A percentile compares a stretch with the other conserved stretches of the same genome.
These are phyloP conservation scores for Pentamera pediparva DNA, from an alignment of 53 echinoderm and acorn worm species.

Conservation along the genomic window DNA sequence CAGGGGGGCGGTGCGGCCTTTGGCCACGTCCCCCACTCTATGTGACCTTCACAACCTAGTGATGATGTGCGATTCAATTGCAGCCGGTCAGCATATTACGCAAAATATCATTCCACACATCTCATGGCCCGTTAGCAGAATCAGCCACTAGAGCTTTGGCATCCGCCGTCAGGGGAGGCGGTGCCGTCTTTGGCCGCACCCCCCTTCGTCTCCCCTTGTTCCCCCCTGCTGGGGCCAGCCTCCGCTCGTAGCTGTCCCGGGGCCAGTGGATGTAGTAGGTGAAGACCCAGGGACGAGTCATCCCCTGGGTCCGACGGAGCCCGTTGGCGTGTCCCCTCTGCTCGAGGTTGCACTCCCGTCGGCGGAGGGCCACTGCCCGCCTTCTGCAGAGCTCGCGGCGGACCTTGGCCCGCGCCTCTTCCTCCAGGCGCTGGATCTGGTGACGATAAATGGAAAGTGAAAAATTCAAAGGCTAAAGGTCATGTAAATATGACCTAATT, in stretches of 20 bases:
- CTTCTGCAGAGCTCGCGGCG: conserved; percentile 55
- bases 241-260: conserved; percentile 76
- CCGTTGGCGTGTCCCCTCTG: conserved; percentile 69
- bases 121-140: conserved; percentile 13
- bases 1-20: too few species aligned
- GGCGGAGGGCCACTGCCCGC: conserved; percentile 46
- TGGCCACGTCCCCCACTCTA: too few species aligned
- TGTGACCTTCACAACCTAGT: too few species aligned
- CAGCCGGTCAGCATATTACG: too few species aligned
- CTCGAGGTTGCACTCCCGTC: conserved; percentile 68
- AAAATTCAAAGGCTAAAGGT: too few species aligned
- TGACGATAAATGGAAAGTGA: too few species aligned
- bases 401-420: conserved; percentile 76
- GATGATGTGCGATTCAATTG: too few species aligned
- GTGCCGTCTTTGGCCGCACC: conserved; percentile 52
- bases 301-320: conserved; percentile 77
- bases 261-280: conserved; percentile 97
- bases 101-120: too few species aligned
- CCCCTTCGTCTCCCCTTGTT: conserved; percentile 34
- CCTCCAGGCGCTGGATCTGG: conserved; percentile 76
- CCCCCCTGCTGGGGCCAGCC: conserved; percentile 61
- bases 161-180: conserved; percentile 30
- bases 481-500: too few species aligned
- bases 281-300: conserved; percentile 88
- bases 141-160: conserved; percentile 7